Evolutionary conservation across 2,888 invertebrate species (phyloP).

Genomic region (Synanthedon tipuliformis): DNA sequence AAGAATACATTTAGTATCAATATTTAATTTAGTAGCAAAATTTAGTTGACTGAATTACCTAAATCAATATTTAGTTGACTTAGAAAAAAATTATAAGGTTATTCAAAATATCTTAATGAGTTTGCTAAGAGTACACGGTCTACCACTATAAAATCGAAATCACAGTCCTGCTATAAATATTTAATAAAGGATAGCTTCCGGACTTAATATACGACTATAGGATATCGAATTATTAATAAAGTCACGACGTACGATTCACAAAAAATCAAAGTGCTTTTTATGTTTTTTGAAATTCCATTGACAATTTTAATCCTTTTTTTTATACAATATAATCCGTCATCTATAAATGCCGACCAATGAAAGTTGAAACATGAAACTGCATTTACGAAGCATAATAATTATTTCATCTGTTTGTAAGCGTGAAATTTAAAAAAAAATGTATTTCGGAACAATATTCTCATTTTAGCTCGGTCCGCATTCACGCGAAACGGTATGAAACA

Average conservation of each 20-base stretch:
- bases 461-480: slow-evolving; percentile 24
- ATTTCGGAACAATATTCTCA: slow-evolving; percentile 22
- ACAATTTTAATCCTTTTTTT: too few species aligned
- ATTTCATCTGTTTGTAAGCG: too few species aligned
- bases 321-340: too few species aligned
- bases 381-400: too few species aligned
- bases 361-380: too few species aligned
- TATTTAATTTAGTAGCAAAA: too few species aligned
- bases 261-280: background rate
- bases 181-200: background rate
- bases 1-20: too few species aligned
- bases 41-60: too few species aligned
- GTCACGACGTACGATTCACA: background rate
- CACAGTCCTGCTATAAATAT: background rate
- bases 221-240: background rate
- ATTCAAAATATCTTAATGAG: background rate
- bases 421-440: background rate
- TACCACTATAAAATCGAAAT: background rate
- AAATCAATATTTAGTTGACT: too few species aligned
- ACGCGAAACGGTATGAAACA: slow-evolving; percentile 31
- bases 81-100: too few species aligned
- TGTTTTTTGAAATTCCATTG: too few species aligned
- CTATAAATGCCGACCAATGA: too few species aligned
- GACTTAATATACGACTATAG: background rate
- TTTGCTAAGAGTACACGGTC: background rate